Evolutionary conservation across 2,888 invertebrate genomes (phyloP).

Genomic region (Acronicta psi): DNA sequence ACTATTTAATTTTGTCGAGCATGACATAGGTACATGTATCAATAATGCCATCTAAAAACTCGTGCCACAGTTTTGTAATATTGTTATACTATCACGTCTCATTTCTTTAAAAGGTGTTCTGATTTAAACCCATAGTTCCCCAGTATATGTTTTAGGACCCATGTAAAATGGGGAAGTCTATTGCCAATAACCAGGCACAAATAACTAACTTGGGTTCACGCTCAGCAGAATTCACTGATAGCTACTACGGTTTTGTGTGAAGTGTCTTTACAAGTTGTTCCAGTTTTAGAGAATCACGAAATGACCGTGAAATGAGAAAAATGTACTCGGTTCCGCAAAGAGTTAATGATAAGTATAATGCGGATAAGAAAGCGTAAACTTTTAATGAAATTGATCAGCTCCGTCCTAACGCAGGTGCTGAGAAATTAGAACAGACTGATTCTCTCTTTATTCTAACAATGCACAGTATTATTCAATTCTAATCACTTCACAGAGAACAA

Average conservation of each 20-base stretch:
- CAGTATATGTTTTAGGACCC: too few relatives aligned
- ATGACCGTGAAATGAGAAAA: slow-evolving; percentile 10
- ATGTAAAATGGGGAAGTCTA: too few relatives aligned
- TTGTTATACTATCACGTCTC: too few relatives aligned
- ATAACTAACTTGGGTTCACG: too few relatives aligned
- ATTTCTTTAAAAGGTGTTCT: too few relatives aligned
- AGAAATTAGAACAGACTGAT: slow-evolving; percentile 10
- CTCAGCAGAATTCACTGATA: too few relatives aligned
- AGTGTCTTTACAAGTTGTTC: slow-evolving; percentile 3
- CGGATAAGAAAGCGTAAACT: slow-evolving; percentile 25
- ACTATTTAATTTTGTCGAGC: not conserved
- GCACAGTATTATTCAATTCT: slow-evolving; percentile 32
- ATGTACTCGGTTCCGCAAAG: slow-evolving; percentile 7
- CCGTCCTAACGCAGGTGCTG: slow-evolving; percentile 26
- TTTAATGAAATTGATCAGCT: slow-evolving; percentile 49
- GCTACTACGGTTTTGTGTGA: not conserved
- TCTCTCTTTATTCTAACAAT: slow-evolving; percentile 9
- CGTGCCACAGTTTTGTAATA: not conserved
- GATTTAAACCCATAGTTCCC: too few relatives aligned
- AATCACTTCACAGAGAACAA: slow-evolving; percentile 35
- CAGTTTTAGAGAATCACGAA: slow-evolving; percentile 11
- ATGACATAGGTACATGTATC: not conserved
- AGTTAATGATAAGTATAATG: slow-evolving; percentile 13
- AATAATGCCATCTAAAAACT: slow-evolving; percentile 11
- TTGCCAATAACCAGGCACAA: too few relatives aligned